Evolutionary conservation across 1,140 invertebrate species (phyloP).

Genomic region (Trichoplusia ni): DNA sequence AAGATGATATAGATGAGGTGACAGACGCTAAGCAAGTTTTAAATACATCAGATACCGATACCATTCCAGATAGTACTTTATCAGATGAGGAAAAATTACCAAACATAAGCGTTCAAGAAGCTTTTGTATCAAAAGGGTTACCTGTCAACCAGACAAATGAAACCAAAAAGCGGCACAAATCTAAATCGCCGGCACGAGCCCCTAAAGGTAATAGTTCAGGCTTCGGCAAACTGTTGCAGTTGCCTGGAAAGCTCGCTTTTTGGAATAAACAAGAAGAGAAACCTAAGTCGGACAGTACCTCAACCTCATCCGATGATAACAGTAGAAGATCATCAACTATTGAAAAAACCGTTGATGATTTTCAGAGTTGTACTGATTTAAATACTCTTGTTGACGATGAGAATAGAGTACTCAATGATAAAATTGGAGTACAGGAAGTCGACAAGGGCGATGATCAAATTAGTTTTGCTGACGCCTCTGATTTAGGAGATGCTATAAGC

Average conservation of each 20-base stretch:
- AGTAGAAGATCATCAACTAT: slow-evolving; percentile 57
- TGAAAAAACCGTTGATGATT: slow-evolving; percentile 51
- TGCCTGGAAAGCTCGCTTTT: slow-evolving; percentile 77
- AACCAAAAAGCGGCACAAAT: slow-evolving; percentile 57
- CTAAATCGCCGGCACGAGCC: slow-evolving; percentile 57
- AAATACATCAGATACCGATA: not conserved
- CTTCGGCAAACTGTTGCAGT: slow-evolving; percentile 74
- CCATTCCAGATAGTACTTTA: slow-evolving; percentile 9
- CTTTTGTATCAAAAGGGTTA: slow-evolving; percentile 20
- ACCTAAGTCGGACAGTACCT: slow-evolving; percentile 52
- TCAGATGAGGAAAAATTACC: slow-evolving; percentile 43
- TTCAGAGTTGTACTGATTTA: slow-evolving; percentile 54
- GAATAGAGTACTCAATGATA: slow-evolving; percentile 14
- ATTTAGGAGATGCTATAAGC: slow-evolving; percentile 57
- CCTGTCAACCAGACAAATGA: slow-evolving; percentile 48
- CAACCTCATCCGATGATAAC: slow-evolving; percentile 48
- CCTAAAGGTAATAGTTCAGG: slow-evolving; percentile 52
- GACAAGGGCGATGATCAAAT: slow-evolving; percentile 43
- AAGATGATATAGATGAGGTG: not conserved
- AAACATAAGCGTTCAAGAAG: slow-evolving; percentile 36
- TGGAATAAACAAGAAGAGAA: slow-evolving; percentile 73
- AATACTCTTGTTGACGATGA: slow-evolving; percentile 28
- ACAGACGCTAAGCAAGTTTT: slow-evolving; percentile 10
- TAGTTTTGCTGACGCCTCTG: slow-evolving; percentile 49
- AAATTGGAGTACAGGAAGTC: slow-evolving; percentile 24